These are phyloP conservation scores for Numenius arquata DNA, from an alignment of 2,113 vertebrate genomes.

Conservation along the genomic window DNA sequence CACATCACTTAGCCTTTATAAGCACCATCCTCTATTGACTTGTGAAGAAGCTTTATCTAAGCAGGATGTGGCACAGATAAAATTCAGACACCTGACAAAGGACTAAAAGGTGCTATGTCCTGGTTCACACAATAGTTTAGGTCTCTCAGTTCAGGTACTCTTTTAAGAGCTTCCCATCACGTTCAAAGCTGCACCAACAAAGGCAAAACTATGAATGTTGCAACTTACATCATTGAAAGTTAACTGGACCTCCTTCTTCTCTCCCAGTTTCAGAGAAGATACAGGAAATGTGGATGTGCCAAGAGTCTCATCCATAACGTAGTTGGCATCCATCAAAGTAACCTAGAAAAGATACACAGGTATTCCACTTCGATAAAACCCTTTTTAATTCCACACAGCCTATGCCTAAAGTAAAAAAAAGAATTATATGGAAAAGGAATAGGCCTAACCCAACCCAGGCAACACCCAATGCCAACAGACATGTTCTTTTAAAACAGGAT, in stretches of 20 bases:
- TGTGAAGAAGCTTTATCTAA: background rate
- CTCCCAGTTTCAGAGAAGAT: conserved; percentile 82
- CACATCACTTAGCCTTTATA: background rate
- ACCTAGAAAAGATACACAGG: conserved; percentile 70
- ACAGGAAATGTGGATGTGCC: conserved; percentile 84
- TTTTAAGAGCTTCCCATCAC: background rate
- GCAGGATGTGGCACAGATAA: background rate
- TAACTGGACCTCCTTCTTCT: conserved; percentile 82
- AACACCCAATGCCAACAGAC: background rate
- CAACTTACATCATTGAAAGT: conserved; percentile 87
- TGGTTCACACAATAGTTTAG: background rate
- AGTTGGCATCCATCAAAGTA: conserved; percentile 97
- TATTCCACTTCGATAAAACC: background rate
- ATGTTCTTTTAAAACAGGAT: background rate
- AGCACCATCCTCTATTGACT: background rate
- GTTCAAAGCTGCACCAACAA: background rate
- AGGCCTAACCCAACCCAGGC: background rate
- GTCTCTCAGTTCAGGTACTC: background rate
- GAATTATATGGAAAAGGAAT: background rate
- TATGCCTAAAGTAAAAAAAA: background rate
- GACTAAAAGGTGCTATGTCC: background rate
- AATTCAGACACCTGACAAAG: background rate
- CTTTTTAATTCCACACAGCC: background rate
- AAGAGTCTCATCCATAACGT: conserved; percentile 93
- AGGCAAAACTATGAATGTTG: background rate